Conservation (phyloP, 2,888 invertebrate genomes). For the Prosopocoilus inquinatus region DNA sequence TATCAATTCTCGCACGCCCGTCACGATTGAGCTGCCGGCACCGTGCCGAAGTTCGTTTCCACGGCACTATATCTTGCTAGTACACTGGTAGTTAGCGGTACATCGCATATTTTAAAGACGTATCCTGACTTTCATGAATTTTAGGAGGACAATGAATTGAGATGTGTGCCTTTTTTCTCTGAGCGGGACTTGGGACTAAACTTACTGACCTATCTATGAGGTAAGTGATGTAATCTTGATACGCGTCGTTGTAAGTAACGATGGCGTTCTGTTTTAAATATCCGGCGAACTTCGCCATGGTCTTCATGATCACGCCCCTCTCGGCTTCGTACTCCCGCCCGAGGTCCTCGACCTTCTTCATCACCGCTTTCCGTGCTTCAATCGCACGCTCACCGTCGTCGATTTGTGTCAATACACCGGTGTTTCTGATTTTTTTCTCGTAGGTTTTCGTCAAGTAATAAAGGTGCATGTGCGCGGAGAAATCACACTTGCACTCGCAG, state of each 20-base stretch:
- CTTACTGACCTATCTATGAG: constrained; percentile 38
- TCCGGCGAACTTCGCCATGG: constrained; percentile 42
- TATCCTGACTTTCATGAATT: too few species aligned
- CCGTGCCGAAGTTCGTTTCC: too few species aligned
- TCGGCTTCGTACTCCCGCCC: constrained; percentile 32
- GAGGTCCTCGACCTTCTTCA: constrained; percentile 27
- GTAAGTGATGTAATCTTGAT: constrained; percentile 40
- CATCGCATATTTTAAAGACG: too few species aligned
- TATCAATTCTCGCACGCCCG: too few species aligned
- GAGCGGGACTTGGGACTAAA: too few species aligned
- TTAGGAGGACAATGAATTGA: too few species aligned
- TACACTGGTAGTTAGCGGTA: too few species aligned
- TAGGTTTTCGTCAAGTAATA: constrained; percentile 41
- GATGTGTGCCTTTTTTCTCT: too few species aligned
- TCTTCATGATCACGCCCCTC: constrained; percentile 32
- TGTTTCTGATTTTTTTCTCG: constrained; percentile 33
- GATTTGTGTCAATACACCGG: constrained; percentile 33
- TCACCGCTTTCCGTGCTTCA: constrained; percentile 27
- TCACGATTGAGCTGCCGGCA: too few species aligned
- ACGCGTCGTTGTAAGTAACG: constrained; percentile 41
- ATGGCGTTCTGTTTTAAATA: constrained; percentile 43
- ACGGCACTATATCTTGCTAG: too few species aligned
- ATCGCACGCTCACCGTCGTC: constrained; percentile 20
- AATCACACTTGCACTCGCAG: constrained; percentile 37
- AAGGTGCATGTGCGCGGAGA: constrained; percentile 42